These are phyloP conservation scores for Proteles cristata DNA, from an alignment of 2,113 vertebrate species.

Conservation along the genomic window DNA sequence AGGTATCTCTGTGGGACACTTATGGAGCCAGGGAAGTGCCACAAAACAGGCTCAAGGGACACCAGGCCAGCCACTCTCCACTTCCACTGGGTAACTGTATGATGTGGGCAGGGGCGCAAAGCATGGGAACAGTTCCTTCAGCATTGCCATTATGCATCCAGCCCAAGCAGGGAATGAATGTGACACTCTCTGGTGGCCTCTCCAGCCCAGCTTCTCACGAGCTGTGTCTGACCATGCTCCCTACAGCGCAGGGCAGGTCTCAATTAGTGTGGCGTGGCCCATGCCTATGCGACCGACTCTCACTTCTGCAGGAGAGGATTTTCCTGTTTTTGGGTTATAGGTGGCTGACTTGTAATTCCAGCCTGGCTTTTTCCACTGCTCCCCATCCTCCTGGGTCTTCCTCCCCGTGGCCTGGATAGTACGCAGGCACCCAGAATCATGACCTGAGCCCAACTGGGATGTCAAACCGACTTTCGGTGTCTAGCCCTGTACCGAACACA, in stretches of 20 bases:
- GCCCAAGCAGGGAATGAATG: too few species aligned
- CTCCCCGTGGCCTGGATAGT: not conserved
- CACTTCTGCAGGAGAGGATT: not conserved
- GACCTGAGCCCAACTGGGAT: not conserved
- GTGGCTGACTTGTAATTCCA: not conserved
- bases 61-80: too few species aligned
- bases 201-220: too few species aligned
- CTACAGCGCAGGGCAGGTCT: not conserved
- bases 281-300: not conserved
- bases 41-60: not conserved
- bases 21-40: not conserved
- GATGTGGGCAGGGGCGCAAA: not conserved
- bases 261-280: not conserved
- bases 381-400: not conserved
- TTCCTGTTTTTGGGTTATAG: slow-evolving; percentile 11
- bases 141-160: too few species aligned
- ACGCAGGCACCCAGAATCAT: not conserved
- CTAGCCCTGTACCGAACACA: too few species aligned
- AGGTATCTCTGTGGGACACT: not conserved
- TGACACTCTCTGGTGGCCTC: accelerated
- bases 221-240: not conserved
- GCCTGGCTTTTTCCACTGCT: not conserved
- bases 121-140: accelerated
- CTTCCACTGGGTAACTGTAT: accelerated
- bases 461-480: not conserved